A percentile compares a stretch with the other conserved stretches of the same genome.
Conservation (phyloP, 2,113 vertebrate genomes). For the Aviceda subcristata region DNA sequence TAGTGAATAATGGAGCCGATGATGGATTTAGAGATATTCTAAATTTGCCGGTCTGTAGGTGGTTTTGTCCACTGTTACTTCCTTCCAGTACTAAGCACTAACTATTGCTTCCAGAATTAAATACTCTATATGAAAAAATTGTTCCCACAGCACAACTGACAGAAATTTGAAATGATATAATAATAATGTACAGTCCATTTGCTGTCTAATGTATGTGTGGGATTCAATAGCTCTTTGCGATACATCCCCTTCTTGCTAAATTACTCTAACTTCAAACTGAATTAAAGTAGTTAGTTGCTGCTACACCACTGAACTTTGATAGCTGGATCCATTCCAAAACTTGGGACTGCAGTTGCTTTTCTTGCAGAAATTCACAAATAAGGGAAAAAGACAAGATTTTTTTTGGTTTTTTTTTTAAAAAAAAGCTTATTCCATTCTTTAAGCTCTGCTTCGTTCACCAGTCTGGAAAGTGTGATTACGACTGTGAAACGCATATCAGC, state of each 20-base stretch:
- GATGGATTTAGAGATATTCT: constrained; percentile 13
- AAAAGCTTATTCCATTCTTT: neutral
- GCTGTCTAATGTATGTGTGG: constrained; percentile 57
- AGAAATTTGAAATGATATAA: constrained; percentile 52
- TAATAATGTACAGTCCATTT: constrained; percentile 56
- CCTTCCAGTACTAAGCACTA: neutral
- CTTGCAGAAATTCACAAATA: neutral
- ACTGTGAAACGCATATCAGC: neutral
- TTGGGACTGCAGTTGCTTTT: neutral
- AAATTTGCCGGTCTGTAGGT: neutral
- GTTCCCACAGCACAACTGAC: constrained; percentile 17
- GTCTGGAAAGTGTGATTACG: neutral
- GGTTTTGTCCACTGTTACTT: constrained; percentile 37
- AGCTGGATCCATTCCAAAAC: constrained; percentile 16
- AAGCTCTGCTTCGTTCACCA: neutral
- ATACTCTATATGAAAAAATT: neutral
- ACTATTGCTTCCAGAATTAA: constrained; percentile 46
- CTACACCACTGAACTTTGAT: constrained; percentile 13
- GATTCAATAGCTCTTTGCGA: constrained; percentile 39
- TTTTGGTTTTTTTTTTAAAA: too few species aligned
- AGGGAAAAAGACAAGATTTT: neutral
- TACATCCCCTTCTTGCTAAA: constrained; percentile 34
- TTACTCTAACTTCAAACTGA: constrained; percentile 45
- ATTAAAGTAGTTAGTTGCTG: constrained; percentile 32
- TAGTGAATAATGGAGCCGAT: neutral